phyloP scores from a whole-genome alignment of 1,140 invertebrate species.

The Habropoda laboriosa region DNA sequence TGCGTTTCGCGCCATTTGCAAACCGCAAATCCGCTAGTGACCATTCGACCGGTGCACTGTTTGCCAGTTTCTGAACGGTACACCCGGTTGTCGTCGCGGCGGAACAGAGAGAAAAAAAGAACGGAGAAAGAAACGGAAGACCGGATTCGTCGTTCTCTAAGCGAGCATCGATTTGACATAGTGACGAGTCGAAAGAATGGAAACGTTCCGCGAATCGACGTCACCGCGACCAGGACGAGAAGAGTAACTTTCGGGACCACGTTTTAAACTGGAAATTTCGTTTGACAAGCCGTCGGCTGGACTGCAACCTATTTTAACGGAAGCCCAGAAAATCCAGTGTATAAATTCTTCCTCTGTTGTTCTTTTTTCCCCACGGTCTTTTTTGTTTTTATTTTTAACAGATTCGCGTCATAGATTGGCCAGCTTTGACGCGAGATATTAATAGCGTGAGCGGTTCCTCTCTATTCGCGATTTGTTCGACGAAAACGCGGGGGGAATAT shows the following conservation, averaged over 20 bases:
- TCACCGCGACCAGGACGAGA: no score
- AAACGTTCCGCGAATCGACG: slow-evolving; percentile 1
- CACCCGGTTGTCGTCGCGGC: no score
- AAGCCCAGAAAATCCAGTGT: neutral
- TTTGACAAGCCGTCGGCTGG: neutral
- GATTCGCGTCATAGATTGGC: neutral
- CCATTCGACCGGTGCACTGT: no score
- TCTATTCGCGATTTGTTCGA: neutral
- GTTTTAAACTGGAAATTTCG: slow-evolving; percentile 15
- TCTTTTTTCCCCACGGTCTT: neutral
- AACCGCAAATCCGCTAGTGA: neutral
- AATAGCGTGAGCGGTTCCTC: neutral
- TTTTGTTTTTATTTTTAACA: neutral
- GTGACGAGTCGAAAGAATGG: neutral
- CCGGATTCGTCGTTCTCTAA: neutral
- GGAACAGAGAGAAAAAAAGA: no score
- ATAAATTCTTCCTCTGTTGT: neutral
- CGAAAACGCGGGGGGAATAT: neutral
- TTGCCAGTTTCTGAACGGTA: neutral
- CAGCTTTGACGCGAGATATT: neutral
- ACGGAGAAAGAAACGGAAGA: neutral
- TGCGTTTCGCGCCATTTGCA: neutral
- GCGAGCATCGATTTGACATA: neutral
- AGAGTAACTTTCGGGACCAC: neutral
- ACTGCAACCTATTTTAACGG: neutral